Percentiles rank a stretch among this genome's conserved stretches.
Evolutionary conservation across 2,113 vertebrate species (phyloP).

Genomic region (Dicaeum eximium): DNA sequence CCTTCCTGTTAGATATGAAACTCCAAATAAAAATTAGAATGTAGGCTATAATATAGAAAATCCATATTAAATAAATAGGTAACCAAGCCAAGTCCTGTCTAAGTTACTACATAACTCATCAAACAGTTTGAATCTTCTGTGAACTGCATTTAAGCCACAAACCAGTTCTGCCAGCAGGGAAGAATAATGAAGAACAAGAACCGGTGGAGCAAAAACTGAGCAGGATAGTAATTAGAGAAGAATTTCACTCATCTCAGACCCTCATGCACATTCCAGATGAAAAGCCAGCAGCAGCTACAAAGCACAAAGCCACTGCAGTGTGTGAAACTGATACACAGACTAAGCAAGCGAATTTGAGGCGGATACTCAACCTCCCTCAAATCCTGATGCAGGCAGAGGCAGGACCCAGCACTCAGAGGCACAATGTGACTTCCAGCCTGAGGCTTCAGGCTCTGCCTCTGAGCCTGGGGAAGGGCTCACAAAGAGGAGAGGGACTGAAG

Average conservation of each 20-base stretch:
- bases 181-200: not conserved
- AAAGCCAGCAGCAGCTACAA: not conserved
- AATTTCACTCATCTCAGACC: conserved; percentile 6
- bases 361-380: not conserved
- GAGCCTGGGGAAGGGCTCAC: not conserved
- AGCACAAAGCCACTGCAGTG: not conserved
- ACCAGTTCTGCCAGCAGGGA: conserved; percentile 7
- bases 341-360: not conserved
- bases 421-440: not conserved
- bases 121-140: not conserved
- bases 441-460: not conserved
- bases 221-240: not conserved
- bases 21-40: not conserved
- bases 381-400: not conserved
- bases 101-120: not conserved
- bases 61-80: not conserved
- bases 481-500: not conserved
- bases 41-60: not conserved
- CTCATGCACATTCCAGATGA: not conserved
- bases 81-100: not conserved
- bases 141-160: not conserved
- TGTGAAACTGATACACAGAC: not conserved
- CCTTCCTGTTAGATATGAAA: not conserved
- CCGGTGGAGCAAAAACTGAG: not conserved
- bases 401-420: not conserved